phyloP scores from a whole-genome alignment of 2,888 invertebrate species.

The Lasioglossum marginatum region DNA sequence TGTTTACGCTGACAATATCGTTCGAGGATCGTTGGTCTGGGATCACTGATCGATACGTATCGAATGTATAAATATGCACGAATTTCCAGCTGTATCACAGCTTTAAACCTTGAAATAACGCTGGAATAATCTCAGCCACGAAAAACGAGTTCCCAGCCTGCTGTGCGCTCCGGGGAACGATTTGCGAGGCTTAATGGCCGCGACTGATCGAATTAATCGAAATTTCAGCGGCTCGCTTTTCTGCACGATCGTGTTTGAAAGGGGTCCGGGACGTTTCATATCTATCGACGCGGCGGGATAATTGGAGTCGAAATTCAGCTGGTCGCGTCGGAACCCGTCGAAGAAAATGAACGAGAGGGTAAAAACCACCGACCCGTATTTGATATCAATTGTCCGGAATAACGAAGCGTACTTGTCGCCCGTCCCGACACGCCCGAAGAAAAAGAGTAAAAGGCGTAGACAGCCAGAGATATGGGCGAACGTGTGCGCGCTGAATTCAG shows the following conservation, averaged over 20 bases:
- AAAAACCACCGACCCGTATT: conserved; percentile 15
- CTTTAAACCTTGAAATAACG: not conserved
- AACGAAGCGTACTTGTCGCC: conserved; percentile 40
- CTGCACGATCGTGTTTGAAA: conserved; percentile 3
- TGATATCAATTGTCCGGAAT: conserved; percentile 47
- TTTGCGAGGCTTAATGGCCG: not conserved
- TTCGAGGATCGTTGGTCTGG: not conserved
- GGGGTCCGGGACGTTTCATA: conserved; percentile 13
- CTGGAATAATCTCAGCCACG: not conserved
- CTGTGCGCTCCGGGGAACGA: not conserved
- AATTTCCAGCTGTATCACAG: not conserved
- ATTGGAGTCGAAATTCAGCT: conserved; percentile 36
- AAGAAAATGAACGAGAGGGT: conserved; percentile 5
- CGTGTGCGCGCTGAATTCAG: not conserved
- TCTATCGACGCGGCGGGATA: conserved; percentile 20
- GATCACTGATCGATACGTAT: not conserved
- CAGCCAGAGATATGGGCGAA: not conserved
- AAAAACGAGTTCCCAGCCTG: not conserved
- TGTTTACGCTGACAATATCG: not conserved
- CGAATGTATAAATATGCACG: not conserved
- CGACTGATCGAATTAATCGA: conserved; percentile 5
- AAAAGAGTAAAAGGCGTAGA: conserved; percentile 4
- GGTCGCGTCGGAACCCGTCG: not conserved
- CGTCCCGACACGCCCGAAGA: conserved; percentile 8
- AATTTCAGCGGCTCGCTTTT: conserved; percentile 1